Base-by-base conservation (phyloP, 2,797 vertebrate species). In the Luscinia megarhynchos region DNA sequence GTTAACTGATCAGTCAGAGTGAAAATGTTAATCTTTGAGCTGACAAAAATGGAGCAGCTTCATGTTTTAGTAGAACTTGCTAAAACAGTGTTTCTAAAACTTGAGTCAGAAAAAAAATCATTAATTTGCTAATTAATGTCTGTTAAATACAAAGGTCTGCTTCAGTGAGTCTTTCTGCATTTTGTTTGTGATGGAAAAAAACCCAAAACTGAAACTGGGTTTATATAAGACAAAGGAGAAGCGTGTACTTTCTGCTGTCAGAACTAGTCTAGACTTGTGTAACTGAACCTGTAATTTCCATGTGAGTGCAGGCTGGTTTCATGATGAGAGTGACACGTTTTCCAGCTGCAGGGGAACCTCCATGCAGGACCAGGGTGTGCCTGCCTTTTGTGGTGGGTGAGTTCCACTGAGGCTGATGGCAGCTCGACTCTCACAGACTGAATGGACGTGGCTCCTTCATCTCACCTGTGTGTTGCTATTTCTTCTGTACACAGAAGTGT, bases 361-460 rank as follows among this genome's bases (percentile, higher is more conserved):
- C 17, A 0, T 32, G 74, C 40, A 69, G 73, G 41, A 1, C 43
- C 14, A 2, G 4, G 19, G 3, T 12, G 1, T 57, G 18, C 32
- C 36, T 67, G 62, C 30, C 21, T 36, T 61, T 32, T 62, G 27
- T n/a, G 11, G 22, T 32, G 58, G 41, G 3, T 15, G 15, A 38
- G 16, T 34, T 84, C 32, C 8, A 0, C 7, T 12, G 48, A 30
- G 30, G 17, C 32, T 0, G 1, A 15, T 36, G 15, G 11, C 18
- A 61, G 54, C 40, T 41, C 3, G 6, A 12, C 45, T 46, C 45
- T 22, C 45, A 46, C 12, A 46, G 46, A 13, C 46, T 46, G 46
- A 23, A 0, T 15, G 41, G 45, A 46, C 53, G 30, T 26, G 51
- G 17, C 41, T 64, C 64, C 62, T 84, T 48, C 17, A 9, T 22